A percentile compares a stretch with the other conserved stretches of the same genome.
These are phyloP conservation scores for Tenualosa ilisha DNA, from an alignment of 2,797 vertebrate genomes.

Conservation along the genomic window DNA sequence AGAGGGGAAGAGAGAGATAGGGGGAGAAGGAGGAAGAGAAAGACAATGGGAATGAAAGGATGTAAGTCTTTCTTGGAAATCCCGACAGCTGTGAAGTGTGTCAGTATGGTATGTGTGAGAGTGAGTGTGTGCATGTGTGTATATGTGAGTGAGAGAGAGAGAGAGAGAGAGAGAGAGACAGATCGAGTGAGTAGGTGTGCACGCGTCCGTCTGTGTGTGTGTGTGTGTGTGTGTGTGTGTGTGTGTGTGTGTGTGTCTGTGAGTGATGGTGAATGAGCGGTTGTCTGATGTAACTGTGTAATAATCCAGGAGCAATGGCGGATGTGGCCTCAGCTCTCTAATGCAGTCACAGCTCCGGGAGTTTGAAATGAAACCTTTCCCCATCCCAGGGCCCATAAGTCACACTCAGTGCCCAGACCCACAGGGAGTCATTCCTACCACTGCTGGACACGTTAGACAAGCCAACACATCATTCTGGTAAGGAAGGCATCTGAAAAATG, in stretches of 20 bases:
- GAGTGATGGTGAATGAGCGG: conserved; percentile 14
- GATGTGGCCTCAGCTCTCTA: background rate
- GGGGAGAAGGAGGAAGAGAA: background rate
- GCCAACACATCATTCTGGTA: background rate
- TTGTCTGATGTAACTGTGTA: conserved; percentile 48
- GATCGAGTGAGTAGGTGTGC: background rate
- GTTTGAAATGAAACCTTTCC: background rate
- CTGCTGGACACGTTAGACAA: background rate
- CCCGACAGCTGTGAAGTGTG: conserved; percentile 4
- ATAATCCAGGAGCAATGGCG: background rate
- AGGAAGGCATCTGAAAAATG: conserved; percentile 7
- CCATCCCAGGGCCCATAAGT: background rate
- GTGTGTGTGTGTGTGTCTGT: background rate
- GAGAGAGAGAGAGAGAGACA: background rate
- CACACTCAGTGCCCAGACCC: background rate
- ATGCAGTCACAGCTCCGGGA: background rate
- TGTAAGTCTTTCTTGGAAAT: conserved; percentile 9
- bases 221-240: background rate
- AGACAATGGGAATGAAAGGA: background rate
- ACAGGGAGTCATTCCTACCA: background rate
- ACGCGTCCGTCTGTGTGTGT: background rate
- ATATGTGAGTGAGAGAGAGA: background rate
- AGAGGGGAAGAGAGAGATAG: conserved; percentile 34
- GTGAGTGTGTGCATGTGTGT: conserved; percentile 17
- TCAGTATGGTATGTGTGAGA: conserved; percentile 4